Conservation (phyloP, 2,888 invertebrate species). For the Nebria salina region DNA sequence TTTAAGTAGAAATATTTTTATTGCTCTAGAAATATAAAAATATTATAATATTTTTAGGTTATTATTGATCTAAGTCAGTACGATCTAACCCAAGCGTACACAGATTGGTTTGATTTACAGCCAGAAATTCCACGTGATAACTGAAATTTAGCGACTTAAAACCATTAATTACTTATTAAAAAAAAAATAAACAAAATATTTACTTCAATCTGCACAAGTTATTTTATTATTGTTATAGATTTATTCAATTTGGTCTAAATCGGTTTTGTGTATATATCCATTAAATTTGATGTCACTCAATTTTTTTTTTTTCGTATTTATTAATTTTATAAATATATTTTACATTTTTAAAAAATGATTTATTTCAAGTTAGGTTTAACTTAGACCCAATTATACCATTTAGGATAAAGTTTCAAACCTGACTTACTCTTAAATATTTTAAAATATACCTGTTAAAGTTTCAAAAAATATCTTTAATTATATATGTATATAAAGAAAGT, state of each 20-base stretch:
- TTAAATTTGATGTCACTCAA: background rate
- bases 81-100: conserved; percentile 74
- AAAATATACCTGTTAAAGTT: no score
- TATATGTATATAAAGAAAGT: no score
- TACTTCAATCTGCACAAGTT: conserved; percentile 13
- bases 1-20: background rate
- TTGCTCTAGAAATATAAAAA: conserved; percentile 18
- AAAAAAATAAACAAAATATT: background rate
- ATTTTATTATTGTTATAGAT: background rate
- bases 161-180: background rate
- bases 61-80: conserved; percentile 73
- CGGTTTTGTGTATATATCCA: background rate
- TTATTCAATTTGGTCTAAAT: conserved; percentile 5
- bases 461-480: no score
- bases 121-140: conserved; percentile 63
- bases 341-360: no score
- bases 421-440: no score
- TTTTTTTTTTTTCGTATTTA: no score
- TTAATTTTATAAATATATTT: no score
- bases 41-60: conserved; percentile 64
- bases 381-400: no score
- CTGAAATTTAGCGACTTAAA: conserved; percentile 12
- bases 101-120: conserved; percentile 78
- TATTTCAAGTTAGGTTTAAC: no score
- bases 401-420: no score